Percentiles rank a stretch among this genome's conserved stretches.
phyloP scores from a whole-genome alignment of 2,888 invertebrate species.

The Leptopilina drosophilae region DNA sequence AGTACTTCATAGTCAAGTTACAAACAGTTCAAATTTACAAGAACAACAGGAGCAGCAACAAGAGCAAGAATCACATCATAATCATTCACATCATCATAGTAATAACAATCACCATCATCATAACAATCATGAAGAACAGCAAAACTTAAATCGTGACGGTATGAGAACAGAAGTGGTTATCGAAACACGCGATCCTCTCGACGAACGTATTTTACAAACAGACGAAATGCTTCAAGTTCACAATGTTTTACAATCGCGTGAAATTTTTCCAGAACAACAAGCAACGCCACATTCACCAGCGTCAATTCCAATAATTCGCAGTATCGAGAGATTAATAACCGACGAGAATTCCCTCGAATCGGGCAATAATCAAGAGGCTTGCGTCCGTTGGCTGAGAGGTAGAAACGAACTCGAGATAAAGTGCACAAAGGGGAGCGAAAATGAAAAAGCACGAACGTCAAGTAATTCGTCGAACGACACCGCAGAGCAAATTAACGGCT shows the following conservation, averaged over 20 bases:
- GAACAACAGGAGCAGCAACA: background rate
- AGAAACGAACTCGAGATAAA: slow-evolving; percentile 53
- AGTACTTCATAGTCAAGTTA: background rate
- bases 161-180: slow-evolving; percentile 5
- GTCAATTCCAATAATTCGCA: slow-evolving; percentile 8
- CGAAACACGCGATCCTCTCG: background rate
- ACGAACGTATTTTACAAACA: background rate
- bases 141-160: slow-evolving; percentile 1
- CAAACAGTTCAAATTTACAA: background rate
- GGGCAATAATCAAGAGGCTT: slow-evolving; percentile 41
- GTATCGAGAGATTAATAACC: background rate
- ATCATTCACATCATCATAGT: background rate
- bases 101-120: background rate
- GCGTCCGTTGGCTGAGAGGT: slow-evolving; percentile 48
- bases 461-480: too few relatives aligned
- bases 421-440: slow-evolving; percentile 44
- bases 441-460: slow-evolving; percentile 10
- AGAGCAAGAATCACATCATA: background rate
- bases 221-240: background rate
- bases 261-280: background rate
- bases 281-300: background rate
- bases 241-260: background rate
- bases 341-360: slow-evolving; percentile 8
- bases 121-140: background rate
- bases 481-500: background rate